phyloP scores from a whole-genome alignment of 2,888 invertebrate species.

The Griposia aprilina region DNA sequence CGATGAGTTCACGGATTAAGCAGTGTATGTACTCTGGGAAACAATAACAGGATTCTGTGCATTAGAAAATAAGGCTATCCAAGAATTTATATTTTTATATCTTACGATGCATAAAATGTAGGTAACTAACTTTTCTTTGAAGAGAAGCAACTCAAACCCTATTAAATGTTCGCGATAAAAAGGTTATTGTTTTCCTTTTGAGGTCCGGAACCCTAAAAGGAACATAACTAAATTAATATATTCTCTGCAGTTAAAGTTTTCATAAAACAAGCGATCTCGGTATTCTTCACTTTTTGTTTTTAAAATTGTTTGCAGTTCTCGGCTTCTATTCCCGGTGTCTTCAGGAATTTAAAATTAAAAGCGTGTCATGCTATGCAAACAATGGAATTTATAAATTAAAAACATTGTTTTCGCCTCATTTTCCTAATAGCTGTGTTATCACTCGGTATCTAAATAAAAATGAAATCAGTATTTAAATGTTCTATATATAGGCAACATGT shows the following conservation, averaged over 20 bases:
- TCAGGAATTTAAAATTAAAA: constrained; percentile 65
- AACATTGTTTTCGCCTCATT: constrained; percentile 45
- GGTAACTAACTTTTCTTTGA: constrained; percentile 4
- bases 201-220: constrained; percentile 31
- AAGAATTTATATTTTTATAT: constrained; percentile 6
- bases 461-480: not conserved
- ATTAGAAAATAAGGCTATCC: not conserved
- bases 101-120: constrained; percentile 1
- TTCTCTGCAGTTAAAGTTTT: constrained; percentile 75
- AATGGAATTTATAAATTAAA: constrained; percentile 56
- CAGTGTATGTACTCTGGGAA: not conserved
- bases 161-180: constrained; percentile 14
- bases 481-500: not conserved
- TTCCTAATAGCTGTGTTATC: constrained; percentile 6
- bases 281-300: constrained; percentile 77
- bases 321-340: constrained; percentile 66
- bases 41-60: not conserved
- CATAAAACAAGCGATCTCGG: constrained; percentile 76
- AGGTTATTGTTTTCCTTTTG: constrained; percentile 42
- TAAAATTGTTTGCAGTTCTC: constrained; percentile 74
- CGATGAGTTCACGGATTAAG: constrained; percentile 7
- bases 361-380: constrained; percentile 64
- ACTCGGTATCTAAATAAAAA: not conserved
- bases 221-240: constrained; percentile 74
- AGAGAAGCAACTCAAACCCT: constrained; percentile 1